These are phyloP conservation scores for Caenorhabditis drosophilae DNA, from an alignment of 2,888 invertebrate genomes.

Conservation along the genomic window DNA sequence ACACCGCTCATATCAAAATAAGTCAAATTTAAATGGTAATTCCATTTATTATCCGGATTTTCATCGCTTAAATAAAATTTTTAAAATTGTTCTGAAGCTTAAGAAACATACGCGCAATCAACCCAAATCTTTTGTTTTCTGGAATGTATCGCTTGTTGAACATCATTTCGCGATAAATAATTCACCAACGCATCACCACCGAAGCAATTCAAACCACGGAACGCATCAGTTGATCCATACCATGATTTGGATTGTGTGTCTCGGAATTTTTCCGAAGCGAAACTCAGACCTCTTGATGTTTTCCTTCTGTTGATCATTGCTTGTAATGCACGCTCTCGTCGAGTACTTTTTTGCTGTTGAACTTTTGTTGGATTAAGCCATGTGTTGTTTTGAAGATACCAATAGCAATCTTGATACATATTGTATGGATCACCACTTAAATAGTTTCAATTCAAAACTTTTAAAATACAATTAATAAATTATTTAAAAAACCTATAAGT, in stretches of 20 bases:
- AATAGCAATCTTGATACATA: constrained; percentile 52
- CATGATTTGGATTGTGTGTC: constrained; percentile 33
- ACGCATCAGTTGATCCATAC: constrained; percentile 55
- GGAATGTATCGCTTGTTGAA: constrained; percentile 60
- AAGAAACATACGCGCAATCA: constrained; percentile 18
- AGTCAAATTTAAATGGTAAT: constrained; percentile 30
- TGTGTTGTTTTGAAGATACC: constrained; percentile 6
- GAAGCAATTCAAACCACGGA: constrained; percentile 58
- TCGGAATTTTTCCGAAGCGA: constrained; percentile 14
- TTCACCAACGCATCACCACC: constrained; percentile 41
- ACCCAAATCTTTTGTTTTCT: constrained; percentile 13
- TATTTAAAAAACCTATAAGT: constrained; percentile 1
- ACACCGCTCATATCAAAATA: constrained; percentile 53
- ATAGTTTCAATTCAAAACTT: neutral
- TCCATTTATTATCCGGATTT: constrained; percentile 14
- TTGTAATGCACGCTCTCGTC: constrained; percentile 6
- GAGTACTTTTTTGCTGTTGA: neutral
- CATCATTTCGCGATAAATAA: constrained; percentile 61
- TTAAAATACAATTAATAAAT: neutral
- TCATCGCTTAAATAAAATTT: constrained; percentile 5
- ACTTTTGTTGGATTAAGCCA: constrained; percentile 12
- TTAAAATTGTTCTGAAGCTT: neutral
- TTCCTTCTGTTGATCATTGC: constrained; percentile 12
- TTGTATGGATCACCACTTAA: constrained; percentile 46
- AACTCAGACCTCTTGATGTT: neutral